Base-by-base conservation (phyloP, 2,113 vertebrate species). In the Salminus brasiliensis region DNA sequence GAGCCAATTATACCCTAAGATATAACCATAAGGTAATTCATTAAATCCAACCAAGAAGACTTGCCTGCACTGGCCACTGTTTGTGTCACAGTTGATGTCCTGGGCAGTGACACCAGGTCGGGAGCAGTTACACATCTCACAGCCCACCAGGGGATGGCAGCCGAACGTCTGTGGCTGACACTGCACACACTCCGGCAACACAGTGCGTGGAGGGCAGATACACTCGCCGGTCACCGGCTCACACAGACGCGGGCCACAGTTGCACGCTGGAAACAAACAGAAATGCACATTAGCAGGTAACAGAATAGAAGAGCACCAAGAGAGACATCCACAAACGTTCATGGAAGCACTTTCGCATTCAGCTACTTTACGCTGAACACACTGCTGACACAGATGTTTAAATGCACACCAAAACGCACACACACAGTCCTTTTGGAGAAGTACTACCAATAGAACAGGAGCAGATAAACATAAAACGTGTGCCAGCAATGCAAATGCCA, bases 91-190 rank as follows among this genome's bases (percentile, higher is more conserved):
- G 85, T 84, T 92, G 0, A 89, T 92, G 21, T 96, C 93, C 0
- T 88, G 88, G 1, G 95, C 86, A 66, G 92, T 74, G 83, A 98
- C 85, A 0, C 98, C 97, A 0, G 93, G 89, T 3, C 84, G 86
- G 0, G 97, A 98, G 90, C 98, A 99, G 90, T 98, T 96, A 80
- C 98, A 99, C 53, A 96, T 90, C 90, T 98, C 97, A 0, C 98
- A 99, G 49, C 97, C 98, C 0, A 96, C 90, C 83, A 99, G 87
- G 0, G 98, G 96, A 87, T 99, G 98, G 91, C 98, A 99, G 85
- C 96, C 97, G 0, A 98, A 99, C 1, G 95, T 95, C 87, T 93
- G 96, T 0, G 97, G 95, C 91, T 98, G 93, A 1, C 98, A 99
- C 74, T 92, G 78, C 0, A 91, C 82, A 41, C 98, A 99, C 18